Evolutionary conservation across 2,888 invertebrate genomes (phyloP), one percentile per base, ranked within the genome.

Genomic region (Synanthedon myopaeformis): DNA sequence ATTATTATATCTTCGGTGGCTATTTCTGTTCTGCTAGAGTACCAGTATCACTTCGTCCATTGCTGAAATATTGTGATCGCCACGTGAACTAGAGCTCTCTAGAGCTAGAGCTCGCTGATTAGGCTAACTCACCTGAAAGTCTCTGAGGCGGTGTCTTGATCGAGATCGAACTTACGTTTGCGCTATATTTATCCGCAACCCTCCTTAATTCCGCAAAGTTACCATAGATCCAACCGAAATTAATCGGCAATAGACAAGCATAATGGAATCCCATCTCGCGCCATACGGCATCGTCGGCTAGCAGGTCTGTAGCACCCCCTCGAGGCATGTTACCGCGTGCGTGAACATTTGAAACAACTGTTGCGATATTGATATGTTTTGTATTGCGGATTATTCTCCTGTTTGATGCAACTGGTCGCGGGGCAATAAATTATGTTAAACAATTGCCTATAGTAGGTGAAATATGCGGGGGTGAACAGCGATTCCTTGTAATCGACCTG

Each of bases 321-420:
- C 67, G 75, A 72, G 70, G 64, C 65, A 59, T 56, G 54, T 52
- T 52, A 19, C 45, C 41, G 45, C 28, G 52, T 42, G 55, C 53
- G 63, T 55, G 63, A 64, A 67, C 68, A 67, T 63, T 59, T 58
- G 51, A 59, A 62, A 70, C 82, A 82, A 81, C 82, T 82, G 82
- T 81, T 75, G 58, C 67, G 70, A 67, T 66, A 75, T 65, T 65
- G 75, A 76, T 75, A 76, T 69, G 68, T 70, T 72, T 73, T 74
- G 65, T 67, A 65, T 64, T 55, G n/a, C 45, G 45, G 45, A 45
- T 45, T 45, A 45, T 45, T 45, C 60, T 63, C 63, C 60, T 65
- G 66, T 64, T 63, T 63, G 61, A 57, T 55, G 50, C 57, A 58
- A 60, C 59, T 63, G 63, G 59, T 59, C 45, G 45, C 45, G 13